Percentiles rank a stretch among this genome's conserved stretches.
Evolutionary conservation across 2,113 vertebrate species (phyloP).

Genomic region (Rattus rattus): DNA sequence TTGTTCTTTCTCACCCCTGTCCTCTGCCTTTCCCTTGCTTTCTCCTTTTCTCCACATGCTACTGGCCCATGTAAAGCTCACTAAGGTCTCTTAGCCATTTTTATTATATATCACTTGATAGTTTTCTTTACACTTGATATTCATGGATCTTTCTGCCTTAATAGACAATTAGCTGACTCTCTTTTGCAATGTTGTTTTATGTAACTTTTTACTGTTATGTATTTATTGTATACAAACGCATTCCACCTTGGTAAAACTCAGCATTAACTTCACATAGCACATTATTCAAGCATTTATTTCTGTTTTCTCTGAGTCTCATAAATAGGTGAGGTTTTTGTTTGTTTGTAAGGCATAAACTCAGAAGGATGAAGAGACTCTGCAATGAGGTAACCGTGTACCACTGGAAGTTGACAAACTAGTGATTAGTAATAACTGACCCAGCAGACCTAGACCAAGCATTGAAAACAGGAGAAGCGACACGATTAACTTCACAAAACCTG

Average conservation of each 20-base stretch:
- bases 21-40: background rate
- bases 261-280: background rate
- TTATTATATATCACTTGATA: constrained; percentile 17
- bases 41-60: constrained; percentile 3
- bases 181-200: background rate
- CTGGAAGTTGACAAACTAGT: constrained; percentile 45
- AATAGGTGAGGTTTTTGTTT: background rate
- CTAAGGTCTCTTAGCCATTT: background rate
- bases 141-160: background rate
- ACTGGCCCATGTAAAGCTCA: background rate
- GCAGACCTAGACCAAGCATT: background rate
- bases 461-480: constrained; percentile 32
- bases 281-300: constrained; percentile 26
- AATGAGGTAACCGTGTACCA: background rate
- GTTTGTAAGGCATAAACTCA: background rate
- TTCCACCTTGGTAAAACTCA: constrained; percentile 29
- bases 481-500: background rate
- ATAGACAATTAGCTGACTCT: background rate
- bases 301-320: background rate
- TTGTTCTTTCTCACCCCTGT: background rate
- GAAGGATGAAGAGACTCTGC: constrained; percentile 8
- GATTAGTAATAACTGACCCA: background rate
- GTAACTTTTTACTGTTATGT: background rate
- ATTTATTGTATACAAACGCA: background rate
- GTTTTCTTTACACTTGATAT: background rate